A percentile compares a stretch with the other conserved stretches of the same genome.
These are phyloP conservation scores for Drosophila ezoana DNA, from an alignment of 2,888 invertebrate genomes.

Conservation along the genomic window DNA sequence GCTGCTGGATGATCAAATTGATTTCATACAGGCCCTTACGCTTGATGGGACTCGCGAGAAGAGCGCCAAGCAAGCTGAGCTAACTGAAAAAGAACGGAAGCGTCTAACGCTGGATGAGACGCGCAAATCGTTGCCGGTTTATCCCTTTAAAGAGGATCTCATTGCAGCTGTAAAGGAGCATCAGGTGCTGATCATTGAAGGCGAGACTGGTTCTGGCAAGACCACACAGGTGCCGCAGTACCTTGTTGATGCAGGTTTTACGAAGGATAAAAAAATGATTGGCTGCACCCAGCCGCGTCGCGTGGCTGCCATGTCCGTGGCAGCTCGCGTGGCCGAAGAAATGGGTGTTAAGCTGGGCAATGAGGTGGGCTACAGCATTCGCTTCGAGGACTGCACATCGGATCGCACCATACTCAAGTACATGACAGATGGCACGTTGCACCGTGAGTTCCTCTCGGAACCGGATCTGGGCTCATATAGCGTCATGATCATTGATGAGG, in stretches of 20 bases:
- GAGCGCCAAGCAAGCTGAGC: slow-evolving; percentile 85
- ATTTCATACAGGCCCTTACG: slow-evolving; percentile 96
- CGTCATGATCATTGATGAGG: slow-evolving; percentile 99
- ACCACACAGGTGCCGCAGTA: slow-evolving; percentile 99
- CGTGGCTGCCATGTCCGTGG: slow-evolving; percentile 99
- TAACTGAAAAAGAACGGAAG: slow-evolving; percentile 90
- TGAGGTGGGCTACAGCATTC: slow-evolving; percentile 95
- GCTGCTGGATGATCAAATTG: slow-evolving; percentile 97
- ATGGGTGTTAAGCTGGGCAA: slow-evolving; percentile 98
- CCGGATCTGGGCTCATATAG: slow-evolving; percentile 98
- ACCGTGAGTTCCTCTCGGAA: slow-evolving; percentile 98
- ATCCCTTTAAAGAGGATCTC: slow-evolving; percentile 94
- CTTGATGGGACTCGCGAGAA: slow-evolving; percentile 89
- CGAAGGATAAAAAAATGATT: slow-evolving; percentile 93
- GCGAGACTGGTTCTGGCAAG: slow-evolving; percentile 99
- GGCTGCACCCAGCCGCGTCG: slow-evolving; percentile 99
- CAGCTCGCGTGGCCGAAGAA: slow-evolving; percentile 98
- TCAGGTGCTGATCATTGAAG: slow-evolving; percentile 97
- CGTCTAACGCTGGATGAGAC: slow-evolving; percentile 95
- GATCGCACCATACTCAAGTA: slow-evolving; percentile 98
- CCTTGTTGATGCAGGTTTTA: slow-evolving; percentile 96
- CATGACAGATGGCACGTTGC: slow-evolving; percentile 99
- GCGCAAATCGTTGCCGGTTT: slow-evolving; percentile 96
- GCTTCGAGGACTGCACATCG: slow-evolving; percentile 99
- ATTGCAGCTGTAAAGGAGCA: slow-evolving; percentile 95